phyloP scores from a whole-genome alignment of 2,888 invertebrate species.

The Campaea margaritaria region DNA sequence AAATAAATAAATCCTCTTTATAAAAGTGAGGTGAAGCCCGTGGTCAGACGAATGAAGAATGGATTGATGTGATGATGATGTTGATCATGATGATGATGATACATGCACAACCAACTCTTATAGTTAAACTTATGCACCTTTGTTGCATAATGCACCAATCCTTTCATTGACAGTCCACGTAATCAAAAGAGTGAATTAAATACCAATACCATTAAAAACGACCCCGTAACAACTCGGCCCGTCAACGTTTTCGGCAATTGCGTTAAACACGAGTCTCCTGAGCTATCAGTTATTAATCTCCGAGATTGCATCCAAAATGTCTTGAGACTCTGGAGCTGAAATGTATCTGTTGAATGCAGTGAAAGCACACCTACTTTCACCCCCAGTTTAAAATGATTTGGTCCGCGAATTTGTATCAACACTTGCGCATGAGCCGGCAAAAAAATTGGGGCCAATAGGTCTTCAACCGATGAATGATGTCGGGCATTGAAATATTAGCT shows the following conservation, averaged over 20 bases:
- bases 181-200: constrained; percentile 10
- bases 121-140: too few species aligned
- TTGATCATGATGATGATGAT: too few species aligned
- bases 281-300: constrained; percentile 43
- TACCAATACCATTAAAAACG: constrained; percentile 28
- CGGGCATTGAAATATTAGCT: constrained; percentile 50
- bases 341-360: constrained; percentile 61
- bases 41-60: too few species aligned
- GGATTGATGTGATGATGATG: too few species aligned
- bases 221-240: constrained; percentile 13
- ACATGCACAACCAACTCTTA: too few species aligned
- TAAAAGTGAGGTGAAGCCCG: too few species aligned
- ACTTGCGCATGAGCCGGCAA: constrained; percentile 59
- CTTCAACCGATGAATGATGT: constrained; percentile 59
- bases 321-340: constrained; percentile 43
- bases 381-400: constrained; percentile 58
- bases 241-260: constrained; percentile 42
- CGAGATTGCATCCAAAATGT: constrained; percentile 41
- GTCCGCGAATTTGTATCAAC: constrained; percentile 74
- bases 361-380: constrained; percentile 77
- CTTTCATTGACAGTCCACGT: not conserved
- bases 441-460: constrained; percentile 77
- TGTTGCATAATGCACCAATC: not conserved
- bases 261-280: constrained; percentile 38
- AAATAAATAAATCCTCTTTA: too few species aligned